Evolutionary conservation across 2,888 invertebrate genomes (phyloP).

Genomic region (Erpobdella octoculata): DNA sequence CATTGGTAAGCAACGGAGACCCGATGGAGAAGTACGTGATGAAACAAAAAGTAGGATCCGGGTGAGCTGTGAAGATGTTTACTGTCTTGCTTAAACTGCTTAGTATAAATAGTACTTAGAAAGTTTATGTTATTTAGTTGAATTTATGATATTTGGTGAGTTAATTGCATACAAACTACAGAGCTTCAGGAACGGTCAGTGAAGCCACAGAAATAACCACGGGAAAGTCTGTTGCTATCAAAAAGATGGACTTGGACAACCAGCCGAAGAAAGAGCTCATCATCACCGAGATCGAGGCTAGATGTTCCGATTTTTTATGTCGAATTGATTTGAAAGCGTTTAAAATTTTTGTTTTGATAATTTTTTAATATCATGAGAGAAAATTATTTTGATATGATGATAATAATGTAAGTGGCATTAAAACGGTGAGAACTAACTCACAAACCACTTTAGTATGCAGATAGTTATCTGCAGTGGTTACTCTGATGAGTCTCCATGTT

Average conservation of each 20-base stretch:
- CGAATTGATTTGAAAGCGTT: too few relatives aligned
- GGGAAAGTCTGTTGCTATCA: conserved; percentile 96
- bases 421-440: too few relatives aligned
- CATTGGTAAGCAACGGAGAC: conserved; percentile 73
- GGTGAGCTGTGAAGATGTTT: too few relatives aligned
- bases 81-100: neutral
- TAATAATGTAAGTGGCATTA: too few relatives aligned
- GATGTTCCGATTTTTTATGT: too few relatives aligned
- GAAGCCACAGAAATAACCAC: conserved; percentile 96
- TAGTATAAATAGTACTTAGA: neutral
- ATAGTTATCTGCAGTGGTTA: too few relatives aligned
- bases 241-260: conserved; percentile 96
- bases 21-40: conserved; percentile 72
- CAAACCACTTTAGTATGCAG: too few relatives aligned
- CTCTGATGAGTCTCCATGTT: too few relatives aligned
- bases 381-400: too few relatives aligned
- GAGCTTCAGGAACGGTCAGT: conserved; percentile 92
- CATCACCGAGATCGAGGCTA: conserved; percentile 97
- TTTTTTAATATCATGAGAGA: too few relatives aligned
- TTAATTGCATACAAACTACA: conserved; percentile 52
- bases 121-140: neutral
- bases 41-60: conserved; percentile 77
- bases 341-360: too few relatives aligned
- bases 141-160: neutral
- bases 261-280: conserved; percentile 99